Conservation (phyloP, 2,113 vertebrate species). For the Salvator merianae region DNA sequence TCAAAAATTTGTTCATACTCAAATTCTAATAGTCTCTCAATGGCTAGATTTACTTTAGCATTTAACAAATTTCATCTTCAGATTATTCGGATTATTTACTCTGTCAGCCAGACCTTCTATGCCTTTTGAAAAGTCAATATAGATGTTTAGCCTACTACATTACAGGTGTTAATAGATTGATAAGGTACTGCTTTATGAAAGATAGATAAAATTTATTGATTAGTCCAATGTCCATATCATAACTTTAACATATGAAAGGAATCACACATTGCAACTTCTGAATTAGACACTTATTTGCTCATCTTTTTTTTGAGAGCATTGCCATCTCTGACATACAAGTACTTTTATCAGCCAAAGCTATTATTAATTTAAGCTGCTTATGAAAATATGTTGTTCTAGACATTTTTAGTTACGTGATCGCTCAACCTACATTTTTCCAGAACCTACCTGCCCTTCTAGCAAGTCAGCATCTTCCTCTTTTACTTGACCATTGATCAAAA, state of each 20-base stretch:
- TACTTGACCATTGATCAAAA: slow-evolving; percentile 86
- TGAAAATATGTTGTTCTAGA: not conserved
- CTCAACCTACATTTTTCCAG: not conserved
- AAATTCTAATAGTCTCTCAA: too few relatives aligned
- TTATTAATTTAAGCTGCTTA: not conserved
- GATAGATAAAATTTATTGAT: too few relatives aligned
- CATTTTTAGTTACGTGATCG: not conserved
- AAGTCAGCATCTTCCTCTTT: slow-evolving; percentile 83
- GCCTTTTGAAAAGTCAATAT: not conserved
- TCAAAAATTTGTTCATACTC: too few relatives aligned
- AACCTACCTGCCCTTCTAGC: slow-evolving; percentile 82
- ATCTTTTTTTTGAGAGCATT: not conserved
- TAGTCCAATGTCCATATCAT: too few relatives aligned
- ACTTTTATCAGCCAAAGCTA: too few relatives aligned
- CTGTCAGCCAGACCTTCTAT: too few relatives aligned
- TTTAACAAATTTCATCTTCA: too few relatives aligned
- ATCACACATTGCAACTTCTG: not conserved
- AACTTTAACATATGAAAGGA: too few relatives aligned
- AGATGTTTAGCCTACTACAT: not conserved
- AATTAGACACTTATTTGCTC: not conserved
- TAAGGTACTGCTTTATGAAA: not conserved
- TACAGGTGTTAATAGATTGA: not conserved
- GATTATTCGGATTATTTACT: too few relatives aligned
- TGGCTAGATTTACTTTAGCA: too few relatives aligned
- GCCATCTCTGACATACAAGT: too few relatives aligned